Percentiles rank a stretch among this genome's conserved stretches.
Evolutionary conservation across 2,797 vertebrate species (phyloP).

Genomic region (Coluber constrictor): DNA sequence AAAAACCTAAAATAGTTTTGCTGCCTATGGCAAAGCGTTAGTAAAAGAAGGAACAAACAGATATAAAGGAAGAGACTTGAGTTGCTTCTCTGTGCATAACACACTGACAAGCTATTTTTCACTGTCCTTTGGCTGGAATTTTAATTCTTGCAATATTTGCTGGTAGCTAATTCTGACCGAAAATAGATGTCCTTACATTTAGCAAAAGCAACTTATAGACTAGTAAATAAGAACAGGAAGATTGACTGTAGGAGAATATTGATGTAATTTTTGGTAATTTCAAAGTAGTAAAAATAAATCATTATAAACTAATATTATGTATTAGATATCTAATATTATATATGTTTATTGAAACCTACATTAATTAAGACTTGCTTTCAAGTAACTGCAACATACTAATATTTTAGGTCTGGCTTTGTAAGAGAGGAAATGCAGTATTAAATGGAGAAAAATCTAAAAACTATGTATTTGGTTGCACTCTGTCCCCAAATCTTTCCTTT

Average conservation of each 20-base stretch:
- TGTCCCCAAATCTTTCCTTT: background rate
- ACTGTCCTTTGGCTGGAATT: background rate
- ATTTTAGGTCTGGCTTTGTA: background rate
- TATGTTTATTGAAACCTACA: background rate
- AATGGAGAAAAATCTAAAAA: background rate
- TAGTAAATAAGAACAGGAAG: background rate
- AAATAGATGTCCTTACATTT: background rate
- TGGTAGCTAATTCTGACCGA: background rate
- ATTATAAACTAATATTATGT: background rate
- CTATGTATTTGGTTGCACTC: background rate
- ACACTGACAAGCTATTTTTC: background rate
- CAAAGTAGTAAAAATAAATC: background rate
- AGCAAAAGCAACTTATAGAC: background rate
- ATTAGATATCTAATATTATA: background rate
- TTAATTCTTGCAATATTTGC: background rate
- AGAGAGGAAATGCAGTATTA: background rate
- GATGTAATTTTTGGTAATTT: background rate
- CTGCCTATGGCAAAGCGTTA: background rate
- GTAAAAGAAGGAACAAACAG: background rate
- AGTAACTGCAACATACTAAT: background rate
- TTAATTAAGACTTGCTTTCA: background rate
- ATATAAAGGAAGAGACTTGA: background rate
- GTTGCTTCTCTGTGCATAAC: background rate
- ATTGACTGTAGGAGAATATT: background rate
- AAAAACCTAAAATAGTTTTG: background rate